These are phyloP conservation scores for Gobius niger DNA, from an alignment of 2,113 vertebrate genomes.

Conservation along the genomic window DNA sequence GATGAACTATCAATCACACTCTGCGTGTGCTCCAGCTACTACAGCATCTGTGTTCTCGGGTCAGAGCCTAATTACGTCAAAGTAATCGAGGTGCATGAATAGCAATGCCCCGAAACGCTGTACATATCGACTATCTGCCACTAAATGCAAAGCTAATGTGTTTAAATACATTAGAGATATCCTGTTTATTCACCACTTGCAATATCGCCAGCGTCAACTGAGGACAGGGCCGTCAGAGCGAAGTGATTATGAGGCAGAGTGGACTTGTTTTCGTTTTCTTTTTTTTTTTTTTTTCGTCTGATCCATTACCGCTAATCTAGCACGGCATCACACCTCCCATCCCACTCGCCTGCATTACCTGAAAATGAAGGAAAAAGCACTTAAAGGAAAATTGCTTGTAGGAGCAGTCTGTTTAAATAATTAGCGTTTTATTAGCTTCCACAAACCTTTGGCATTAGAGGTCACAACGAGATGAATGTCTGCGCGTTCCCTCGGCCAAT, in stretches of 20 bases:
- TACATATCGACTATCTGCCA: conserved; percentile 43
- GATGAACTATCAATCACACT: conserved; percentile 57
- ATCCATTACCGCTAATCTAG: conserved; percentile 32
- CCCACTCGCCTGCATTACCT: conserved; percentile 20
- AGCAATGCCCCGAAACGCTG: conserved; percentile 40
- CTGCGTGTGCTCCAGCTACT: conserved; percentile 39
- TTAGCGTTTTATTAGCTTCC: conserved; percentile 63
- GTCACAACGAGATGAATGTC: conserved; percentile 57
- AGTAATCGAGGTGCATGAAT: conserved; percentile 44
- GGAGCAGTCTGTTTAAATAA: conserved; percentile 58
- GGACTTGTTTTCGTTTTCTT: neutral
- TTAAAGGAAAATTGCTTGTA: conserved; percentile 47
- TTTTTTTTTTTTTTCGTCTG: conserved; percentile 27
- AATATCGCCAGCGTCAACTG: conserved; percentile 17
- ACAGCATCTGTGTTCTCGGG: conserved; percentile 25
- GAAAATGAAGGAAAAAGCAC: conserved; percentile 27
- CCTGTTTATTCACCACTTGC: conserved; percentile 9
- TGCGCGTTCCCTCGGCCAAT: conserved; percentile 36
- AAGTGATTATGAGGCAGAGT: conserved; percentile 42
- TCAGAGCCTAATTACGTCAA: conserved; percentile 52
- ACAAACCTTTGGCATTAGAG: conserved; percentile 59
- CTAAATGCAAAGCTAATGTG: conserved; percentile 24
- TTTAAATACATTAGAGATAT: conserved; percentile 30
- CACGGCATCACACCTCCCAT: conserved; percentile 33
- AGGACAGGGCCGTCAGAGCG: conserved; percentile 22